A percentile compares a stretch with the other conserved stretches of the same genome.
Conservation (phyloP, 2,888 invertebrate species). For the Nymphalis polychloros region DNA sequence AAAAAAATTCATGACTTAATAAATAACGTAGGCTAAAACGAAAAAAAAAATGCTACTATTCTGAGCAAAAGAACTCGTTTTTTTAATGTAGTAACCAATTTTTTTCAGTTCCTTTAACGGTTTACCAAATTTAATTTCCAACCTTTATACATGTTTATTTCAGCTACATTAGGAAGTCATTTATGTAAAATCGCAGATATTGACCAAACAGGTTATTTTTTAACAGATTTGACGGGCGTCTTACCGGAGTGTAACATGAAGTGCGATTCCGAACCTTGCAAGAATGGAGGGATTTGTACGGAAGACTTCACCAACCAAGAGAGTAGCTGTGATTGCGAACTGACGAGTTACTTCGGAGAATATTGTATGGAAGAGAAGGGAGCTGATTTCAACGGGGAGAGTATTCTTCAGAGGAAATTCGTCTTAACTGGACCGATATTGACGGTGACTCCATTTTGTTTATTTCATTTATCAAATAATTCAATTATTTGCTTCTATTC, state of each 20-base stretch:
- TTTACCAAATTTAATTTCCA: too few relatives aligned
- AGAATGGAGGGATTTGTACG: constrained; percentile 92
- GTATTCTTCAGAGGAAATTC: constrained; percentile 90
- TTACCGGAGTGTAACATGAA: constrained; percentile 93
- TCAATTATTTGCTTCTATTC: neutral
- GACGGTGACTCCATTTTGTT: constrained; percentile 49
- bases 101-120: too few relatives aligned
- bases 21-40: too few relatives aligned
- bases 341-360: constrained; percentile 94
- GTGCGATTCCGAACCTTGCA: constrained; percentile 93
- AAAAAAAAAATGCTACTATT: too few relatives aligned
- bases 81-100: too few relatives aligned
- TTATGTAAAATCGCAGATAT: neutral
- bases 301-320: constrained; percentile 94
- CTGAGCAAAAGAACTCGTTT: too few relatives aligned
- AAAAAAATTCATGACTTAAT: too few relatives aligned
- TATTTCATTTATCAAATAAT: neutral
- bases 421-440: constrained; percentile 86
- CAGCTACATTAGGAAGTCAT: neutral
- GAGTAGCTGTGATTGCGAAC: constrained; percentile 93
- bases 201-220: neutral
- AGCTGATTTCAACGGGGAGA: constrained; percentile 93
- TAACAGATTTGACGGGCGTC: constrained; percentile 84
- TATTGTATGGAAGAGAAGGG: constrained; percentile 94
- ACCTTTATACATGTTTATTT: too few relatives aligned